Conservation (phyloP, 2,113 vertebrate species). For the Cricetomys ansorgei region DNA sequence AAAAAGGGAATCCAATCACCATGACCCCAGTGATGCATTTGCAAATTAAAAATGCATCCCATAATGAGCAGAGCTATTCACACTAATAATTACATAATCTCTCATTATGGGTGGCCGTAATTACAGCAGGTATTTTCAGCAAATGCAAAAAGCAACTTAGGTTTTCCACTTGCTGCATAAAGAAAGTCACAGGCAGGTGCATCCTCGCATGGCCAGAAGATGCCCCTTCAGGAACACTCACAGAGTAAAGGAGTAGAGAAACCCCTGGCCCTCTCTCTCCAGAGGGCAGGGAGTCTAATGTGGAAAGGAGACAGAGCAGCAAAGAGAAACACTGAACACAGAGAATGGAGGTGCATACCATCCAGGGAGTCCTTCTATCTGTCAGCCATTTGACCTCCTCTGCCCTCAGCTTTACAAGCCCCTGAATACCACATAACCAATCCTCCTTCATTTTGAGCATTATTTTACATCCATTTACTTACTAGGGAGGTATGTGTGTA, state of each 20-base stretch:
- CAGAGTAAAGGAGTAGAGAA: neutral
- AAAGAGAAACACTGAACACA: neutral
- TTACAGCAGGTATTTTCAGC: conserved; percentile 84
- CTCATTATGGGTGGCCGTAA: conserved; percentile 82
- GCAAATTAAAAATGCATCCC: conserved; percentile 85
- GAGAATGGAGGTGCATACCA: accelerated
- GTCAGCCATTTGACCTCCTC: no score
- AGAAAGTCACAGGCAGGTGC: conserved; percentile 43
- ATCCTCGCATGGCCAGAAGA: conserved; percentile 25
- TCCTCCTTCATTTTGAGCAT: neutral
- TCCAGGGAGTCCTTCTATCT: accelerated
- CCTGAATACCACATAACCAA: neutral
- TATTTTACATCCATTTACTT: neutral
- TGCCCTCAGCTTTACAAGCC: neutral
- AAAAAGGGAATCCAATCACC: conserved; percentile 78
- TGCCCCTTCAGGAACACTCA: conserved; percentile 15
- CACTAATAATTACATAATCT: conserved; percentile 88
- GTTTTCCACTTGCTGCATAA: conserved; percentile 62
- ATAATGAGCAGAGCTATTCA: conserved; percentile 82
- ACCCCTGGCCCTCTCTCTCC: neutral
- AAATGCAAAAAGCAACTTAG: conserved; percentile 76
- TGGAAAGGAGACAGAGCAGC: neutral
- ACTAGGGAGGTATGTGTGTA: neutral
- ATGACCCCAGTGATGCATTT: conserved; percentile 69
- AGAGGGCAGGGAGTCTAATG: neutral